These are phyloP conservation scores for Mellivora capensis DNA, from an alignment of 2,113 vertebrate genomes.

Conservation along the genomic window DNA sequence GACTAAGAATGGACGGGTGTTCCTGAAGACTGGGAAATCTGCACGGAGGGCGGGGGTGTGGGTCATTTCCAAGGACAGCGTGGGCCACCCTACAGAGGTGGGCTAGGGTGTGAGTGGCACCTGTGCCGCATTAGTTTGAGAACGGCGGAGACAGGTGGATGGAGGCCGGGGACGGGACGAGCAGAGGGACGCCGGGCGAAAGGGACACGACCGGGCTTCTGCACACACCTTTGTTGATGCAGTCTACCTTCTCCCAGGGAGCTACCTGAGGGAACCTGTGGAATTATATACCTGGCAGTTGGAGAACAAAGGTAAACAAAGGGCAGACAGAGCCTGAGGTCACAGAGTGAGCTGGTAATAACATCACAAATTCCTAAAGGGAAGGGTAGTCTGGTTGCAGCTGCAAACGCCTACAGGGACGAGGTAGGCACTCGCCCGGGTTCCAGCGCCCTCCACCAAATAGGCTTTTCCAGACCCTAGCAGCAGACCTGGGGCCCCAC, in stretches of 20 bases:
- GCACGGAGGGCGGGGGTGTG: background rate
- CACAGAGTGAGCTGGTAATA: slow-evolving; percentile 27
- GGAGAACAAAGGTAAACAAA: slow-evolving; percentile 58
- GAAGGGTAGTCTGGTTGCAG: slow-evolving; percentile 39
- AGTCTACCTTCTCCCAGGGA: background rate
- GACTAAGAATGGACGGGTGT: background rate
- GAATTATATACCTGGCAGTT: slow-evolving; percentile 27
- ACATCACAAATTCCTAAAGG: slow-evolving; percentile 52
- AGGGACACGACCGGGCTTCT: background rate
- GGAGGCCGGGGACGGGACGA: background rate
- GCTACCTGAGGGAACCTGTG: background rate
- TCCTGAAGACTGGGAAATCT: background rate
- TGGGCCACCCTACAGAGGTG: background rate
- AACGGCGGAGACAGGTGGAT: background rate
- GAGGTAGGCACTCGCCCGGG: background rate
- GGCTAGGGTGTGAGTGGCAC: rapidly evolving
- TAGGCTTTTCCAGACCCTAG: background rate
- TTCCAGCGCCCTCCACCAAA: background rate
- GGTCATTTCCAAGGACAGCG: background rate
- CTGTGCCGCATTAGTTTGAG: background rate
- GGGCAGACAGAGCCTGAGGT: slow-evolving; percentile 64
- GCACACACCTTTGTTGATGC: background rate
- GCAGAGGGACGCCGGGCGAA: background rate
- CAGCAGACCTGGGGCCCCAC: too few species aligned
- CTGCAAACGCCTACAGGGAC: background rate